These are phyloP conservation scores for Rhinella marina DNA, from an alignment of 2,797 vertebrate species.

Conservation along the genomic window DNA sequence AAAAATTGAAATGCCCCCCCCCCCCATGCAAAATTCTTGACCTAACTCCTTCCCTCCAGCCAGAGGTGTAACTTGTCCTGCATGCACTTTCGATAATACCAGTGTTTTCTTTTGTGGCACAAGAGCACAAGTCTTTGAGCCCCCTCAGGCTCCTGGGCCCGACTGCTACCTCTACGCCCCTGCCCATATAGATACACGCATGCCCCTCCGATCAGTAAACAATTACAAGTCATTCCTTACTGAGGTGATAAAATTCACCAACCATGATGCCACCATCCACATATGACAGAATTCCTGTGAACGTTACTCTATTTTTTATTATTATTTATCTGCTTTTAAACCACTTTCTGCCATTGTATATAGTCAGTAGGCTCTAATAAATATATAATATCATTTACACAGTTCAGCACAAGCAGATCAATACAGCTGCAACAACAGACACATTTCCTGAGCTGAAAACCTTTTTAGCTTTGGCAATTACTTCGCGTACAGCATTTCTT, in stretches of 20 bases:
- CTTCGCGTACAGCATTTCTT: constrained; percentile 5
- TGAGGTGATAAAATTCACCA: not conserved
- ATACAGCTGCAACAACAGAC: constrained; percentile 45
- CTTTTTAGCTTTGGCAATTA: constrained; percentile 38
- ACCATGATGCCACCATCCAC: not conserved
- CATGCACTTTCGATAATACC: too few species aligned
- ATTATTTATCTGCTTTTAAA: not conserved
- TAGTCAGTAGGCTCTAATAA: constrained; percentile 19
- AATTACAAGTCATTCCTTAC: not conserved
- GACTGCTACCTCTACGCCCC: too few species aligned
- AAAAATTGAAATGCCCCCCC: too few species aligned
- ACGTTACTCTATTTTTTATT: not conserved
- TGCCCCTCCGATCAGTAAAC: too few species aligned
- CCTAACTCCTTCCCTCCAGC: too few species aligned
- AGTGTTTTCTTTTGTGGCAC: too few species aligned
- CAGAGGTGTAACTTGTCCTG: too few species aligned
- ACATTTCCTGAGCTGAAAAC: constrained; percentile 51
- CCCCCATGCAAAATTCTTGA: too few species aligned
- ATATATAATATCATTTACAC: constrained; percentile 56
- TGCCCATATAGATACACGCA: too few species aligned
- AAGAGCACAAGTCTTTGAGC: too few species aligned
- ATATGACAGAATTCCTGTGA: not conserved
- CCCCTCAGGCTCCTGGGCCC: too few species aligned
- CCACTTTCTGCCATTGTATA: not conserved
- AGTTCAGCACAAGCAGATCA: constrained; percentile 46